Evolutionary conservation across 2,113 vertebrate species (phyloP).

Genomic region (Daboia siamensis): DNA sequence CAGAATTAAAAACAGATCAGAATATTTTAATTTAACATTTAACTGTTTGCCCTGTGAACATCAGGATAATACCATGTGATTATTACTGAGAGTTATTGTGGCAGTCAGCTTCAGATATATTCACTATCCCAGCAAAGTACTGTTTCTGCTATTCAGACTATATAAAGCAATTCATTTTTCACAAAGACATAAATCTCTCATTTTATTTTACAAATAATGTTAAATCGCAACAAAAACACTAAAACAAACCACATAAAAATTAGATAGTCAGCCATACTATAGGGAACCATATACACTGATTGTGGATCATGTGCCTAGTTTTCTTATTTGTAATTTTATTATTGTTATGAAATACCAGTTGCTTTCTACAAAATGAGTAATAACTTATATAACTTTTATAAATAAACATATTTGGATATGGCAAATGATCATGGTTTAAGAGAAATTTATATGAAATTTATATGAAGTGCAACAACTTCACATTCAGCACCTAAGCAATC

Average conservation of each 20-base stretch:
- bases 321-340: too few species aligned
- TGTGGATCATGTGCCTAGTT: too few species aligned
- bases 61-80: not conserved
- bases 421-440: not conserved
- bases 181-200: not conserved
- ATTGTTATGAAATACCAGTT: too few species aligned
- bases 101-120: not conserved
- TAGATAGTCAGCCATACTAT: not conserved
- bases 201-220: not conserved
- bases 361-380: too few species aligned
- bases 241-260: not conserved
- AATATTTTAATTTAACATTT: not conserved
- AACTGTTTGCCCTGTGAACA: conserved; percentile 10
- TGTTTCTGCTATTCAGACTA: not conserved
- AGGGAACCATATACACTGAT: too few species aligned
- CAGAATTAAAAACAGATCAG: not conserved
- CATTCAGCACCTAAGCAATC: not conserved
- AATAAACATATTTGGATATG: not conserved
- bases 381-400: too few species aligned
- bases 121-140: not conserved
- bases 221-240: not conserved
- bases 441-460: not conserved
- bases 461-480: not conserved
- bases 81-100: conserved; percentile 20
- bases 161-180: not conserved